Evolutionary conservation across 2,888 invertebrate species (phyloP).

Genomic region (Rhodophaea formosa): DNA sequence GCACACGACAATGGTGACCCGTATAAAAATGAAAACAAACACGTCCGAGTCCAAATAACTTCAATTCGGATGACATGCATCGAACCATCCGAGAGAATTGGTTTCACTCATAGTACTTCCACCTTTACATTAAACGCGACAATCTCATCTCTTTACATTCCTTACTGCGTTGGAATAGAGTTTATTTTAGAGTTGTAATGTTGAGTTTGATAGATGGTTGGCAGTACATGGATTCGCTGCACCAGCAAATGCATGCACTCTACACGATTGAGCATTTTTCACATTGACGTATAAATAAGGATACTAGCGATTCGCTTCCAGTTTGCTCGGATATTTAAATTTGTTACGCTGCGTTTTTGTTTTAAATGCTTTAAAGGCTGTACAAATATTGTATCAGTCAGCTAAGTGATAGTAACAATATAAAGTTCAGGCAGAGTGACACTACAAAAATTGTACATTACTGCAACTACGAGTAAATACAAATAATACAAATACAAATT

Average conservation of each 20-base stretch:
- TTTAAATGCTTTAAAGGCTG: neutral
- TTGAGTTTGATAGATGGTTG: neutral
- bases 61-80: slow-evolving; percentile 6
- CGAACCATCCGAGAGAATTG: slow-evolving; percentile 3
- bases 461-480: too few species aligned
- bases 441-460: too few species aligned
- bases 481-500: neutral
- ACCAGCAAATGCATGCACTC: neutral
- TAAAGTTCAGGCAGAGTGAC: too few species aligned
- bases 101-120: neutral
- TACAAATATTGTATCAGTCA: neutral
- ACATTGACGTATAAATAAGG: neutral
- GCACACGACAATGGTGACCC: neutral
- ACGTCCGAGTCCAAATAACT: neutral
- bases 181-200: neutral
- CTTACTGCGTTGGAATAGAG: neutral
- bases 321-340: neutral
- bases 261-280: slow-evolving; percentile 4
- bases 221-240: neutral
- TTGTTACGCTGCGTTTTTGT: neutral
- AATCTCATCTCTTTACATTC: neutral
- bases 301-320: neutral
- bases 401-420: too few species aligned
- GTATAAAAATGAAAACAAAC: neutral
- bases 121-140: neutral